These are phyloP conservation scores for Polymixis lichenea DNA, from an alignment of 2,888 invertebrate genomes.

Conservation along the genomic window DNA sequence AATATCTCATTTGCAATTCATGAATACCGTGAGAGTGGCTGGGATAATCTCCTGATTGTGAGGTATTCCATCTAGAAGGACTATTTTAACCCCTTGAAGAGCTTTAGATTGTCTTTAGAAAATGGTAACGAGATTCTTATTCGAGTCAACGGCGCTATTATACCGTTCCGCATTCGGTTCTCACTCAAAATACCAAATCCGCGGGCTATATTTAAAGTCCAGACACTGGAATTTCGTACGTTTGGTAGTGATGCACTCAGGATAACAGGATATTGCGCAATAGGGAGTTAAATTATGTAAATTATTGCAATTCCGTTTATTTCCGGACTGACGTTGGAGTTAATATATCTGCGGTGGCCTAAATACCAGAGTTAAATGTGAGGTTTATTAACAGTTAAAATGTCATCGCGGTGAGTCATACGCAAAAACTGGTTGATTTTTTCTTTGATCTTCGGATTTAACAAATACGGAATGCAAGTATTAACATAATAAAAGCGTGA, in stretches of 20 bases:
- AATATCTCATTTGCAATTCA: constrained; percentile 57
- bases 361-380: constrained; percentile 37
- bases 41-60: constrained; percentile 18
- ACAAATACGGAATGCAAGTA: constrained; percentile 38
- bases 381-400: constrained; percentile 39
- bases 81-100: constrained; percentile 24
- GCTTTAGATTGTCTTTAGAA: constrained; percentile 14
- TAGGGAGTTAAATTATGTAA: constrained; percentile 56
- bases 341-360: constrained; percentile 35
- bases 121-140: constrained; percentile 32
- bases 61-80: constrained; percentile 32
- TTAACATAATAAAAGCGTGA: constrained; percentile 57
- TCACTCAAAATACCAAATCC: constrained; percentile 33
- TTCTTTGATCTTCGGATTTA: neutral
- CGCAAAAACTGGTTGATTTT: neutral
- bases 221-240: constrained; percentile 43
- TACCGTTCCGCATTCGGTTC: constrained; percentile 10
- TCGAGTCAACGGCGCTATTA: constrained; percentile 25
- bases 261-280: constrained; percentile 56
- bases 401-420: constrained; percentile 28
- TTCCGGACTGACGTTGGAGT: constrained; percentile 31
- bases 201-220: constrained; percentile 56
- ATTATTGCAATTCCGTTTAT: constrained; percentile 52
- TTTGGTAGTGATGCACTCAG: constrained; percentile 45
- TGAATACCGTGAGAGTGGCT: constrained; percentile 39